Percentiles rank a stretch among this genome's conserved stretches.
Evolutionary conservation across 1,140 invertebrate species (phyloP).

Genomic region (honey bee (Apis mellifera)): DNA sequence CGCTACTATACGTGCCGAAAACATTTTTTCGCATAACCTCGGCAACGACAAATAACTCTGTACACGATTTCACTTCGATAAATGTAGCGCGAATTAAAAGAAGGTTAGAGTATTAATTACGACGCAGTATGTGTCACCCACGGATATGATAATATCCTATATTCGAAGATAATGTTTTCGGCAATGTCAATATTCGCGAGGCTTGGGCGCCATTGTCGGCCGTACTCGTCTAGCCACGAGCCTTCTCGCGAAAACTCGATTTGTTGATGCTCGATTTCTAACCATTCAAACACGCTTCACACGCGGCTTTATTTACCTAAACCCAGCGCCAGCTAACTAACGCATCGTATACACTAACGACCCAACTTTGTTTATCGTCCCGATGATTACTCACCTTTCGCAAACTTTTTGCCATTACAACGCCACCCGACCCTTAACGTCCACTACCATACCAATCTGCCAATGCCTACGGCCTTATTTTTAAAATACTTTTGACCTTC

Average conservation of each 20-base stretch:
- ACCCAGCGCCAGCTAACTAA: slow-evolving; percentile 42
- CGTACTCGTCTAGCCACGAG: slow-evolving; percentile 69
- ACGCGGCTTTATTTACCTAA: slow-evolving; percentile 55
- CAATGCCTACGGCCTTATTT: slow-evolving; percentile 81
- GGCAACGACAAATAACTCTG: slow-evolving; percentile 38
- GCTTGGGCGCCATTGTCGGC: slow-evolving; percentile 77
- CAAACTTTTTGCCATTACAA: slow-evolving; percentile 83
- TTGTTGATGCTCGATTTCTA: slow-evolving; percentile 69
- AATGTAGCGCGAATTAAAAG: slow-evolving; percentile 42
- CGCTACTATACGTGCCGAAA: slow-evolving; percentile 79
- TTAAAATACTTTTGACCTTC: slow-evolving; percentile 82
- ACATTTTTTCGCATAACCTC: slow-evolving; percentile 81
- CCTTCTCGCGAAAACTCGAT: slow-evolving; percentile 66
- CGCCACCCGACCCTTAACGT: slow-evolving; percentile 82
- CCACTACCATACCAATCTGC: slow-evolving; percentile 81
- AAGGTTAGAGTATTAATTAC: slow-evolving; percentile 74
- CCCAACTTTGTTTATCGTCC: slow-evolving; percentile 64
- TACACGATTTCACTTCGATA: slow-evolving; percentile 45
- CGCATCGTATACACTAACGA: slow-evolving; percentile 44
- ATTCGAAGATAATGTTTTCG: slow-evolving; percentile 75
- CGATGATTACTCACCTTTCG: slow-evolving; percentile 80
- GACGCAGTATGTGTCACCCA: slow-evolving; percentile 70
- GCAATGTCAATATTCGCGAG: slow-evolving; percentile 75
- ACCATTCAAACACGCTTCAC: slow-evolving; percentile 49
- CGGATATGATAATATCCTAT: slow-evolving; percentile 66